Conservation (phyloP, 2,113 vertebrate species). For the Upupa epops region DNA sequence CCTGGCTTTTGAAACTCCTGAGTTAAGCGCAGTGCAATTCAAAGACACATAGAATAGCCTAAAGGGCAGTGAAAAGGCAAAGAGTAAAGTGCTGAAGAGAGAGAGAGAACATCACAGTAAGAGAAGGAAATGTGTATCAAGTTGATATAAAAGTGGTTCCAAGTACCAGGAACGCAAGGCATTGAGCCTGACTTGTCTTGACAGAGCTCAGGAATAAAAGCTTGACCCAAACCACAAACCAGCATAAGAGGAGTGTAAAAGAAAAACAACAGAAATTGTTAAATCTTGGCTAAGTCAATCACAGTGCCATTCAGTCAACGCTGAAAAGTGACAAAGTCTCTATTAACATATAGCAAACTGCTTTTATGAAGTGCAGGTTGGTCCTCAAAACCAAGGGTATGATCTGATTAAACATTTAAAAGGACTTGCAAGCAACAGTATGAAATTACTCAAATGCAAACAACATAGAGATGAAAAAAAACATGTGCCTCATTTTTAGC, state of each 20-base stretch:
- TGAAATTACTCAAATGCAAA: conserved; percentile 32
- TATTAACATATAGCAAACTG: background rate
- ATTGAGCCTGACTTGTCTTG: background rate
- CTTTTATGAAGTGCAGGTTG: background rate
- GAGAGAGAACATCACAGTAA: background rate
- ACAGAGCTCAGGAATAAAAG: background rate
- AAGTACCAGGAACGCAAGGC: background rate
- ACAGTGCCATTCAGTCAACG: background rate
- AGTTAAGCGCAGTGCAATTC: background rate
- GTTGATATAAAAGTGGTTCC: background rate
- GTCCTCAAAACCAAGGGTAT: background rate
- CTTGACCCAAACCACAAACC: background rate
- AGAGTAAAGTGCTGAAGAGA: background rate
- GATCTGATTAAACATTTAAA: background rate
- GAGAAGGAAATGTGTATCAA: background rate
- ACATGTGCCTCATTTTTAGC: conserved; percentile 28
- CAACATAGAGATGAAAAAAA: conserved; percentile 9
- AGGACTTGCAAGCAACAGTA: background rate
- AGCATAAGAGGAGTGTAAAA: background rate
- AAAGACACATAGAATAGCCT: background rate
- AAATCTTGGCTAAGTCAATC: background rate
- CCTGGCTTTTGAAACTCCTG: background rate
- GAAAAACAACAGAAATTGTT: background rate
- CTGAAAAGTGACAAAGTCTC: background rate
- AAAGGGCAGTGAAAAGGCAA: background rate